phyloP scores from a whole-genome alignment of 2,888 invertebrate genomes.

The Parasteatoda lunata region DNA sequence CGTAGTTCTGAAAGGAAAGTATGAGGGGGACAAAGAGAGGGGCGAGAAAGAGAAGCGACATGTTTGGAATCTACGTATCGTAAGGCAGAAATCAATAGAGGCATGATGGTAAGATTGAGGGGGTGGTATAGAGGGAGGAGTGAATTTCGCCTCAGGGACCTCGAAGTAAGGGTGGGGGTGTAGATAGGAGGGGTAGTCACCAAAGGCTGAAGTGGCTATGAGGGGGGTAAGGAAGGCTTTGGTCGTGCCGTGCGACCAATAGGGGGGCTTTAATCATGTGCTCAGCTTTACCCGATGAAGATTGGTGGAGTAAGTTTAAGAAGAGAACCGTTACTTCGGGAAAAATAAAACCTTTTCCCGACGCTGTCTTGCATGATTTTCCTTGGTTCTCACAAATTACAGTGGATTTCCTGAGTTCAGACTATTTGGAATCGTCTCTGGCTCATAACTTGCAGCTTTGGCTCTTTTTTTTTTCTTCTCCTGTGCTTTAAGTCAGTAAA shows the following conservation, averaged over 20 bases:
- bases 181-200: conserved; percentile 7
- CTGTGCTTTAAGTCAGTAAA: not conserved
- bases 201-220: not conserved
- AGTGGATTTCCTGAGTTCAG: conserved; percentile 32
- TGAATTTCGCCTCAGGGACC: conserved; percentile 45
- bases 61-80: conserved; percentile 58
- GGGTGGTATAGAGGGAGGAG: conserved; percentile 37
- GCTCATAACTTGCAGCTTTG: conserved; percentile 47
- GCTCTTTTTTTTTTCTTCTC: conserved; percentile 25
- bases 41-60: conserved; percentile 49
- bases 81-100: conserved; percentile 57
- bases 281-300: conserved; percentile 58
- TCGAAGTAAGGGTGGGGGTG: conserved; percentile 15
- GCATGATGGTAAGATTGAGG: conserved; percentile 45
- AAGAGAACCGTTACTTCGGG: conserved; percentile 38
- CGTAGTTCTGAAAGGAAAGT: conserved; percentile 4
- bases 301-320: conserved; percentile 43
- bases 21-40: not conserved
- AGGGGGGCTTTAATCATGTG: conserved; percentile 65
- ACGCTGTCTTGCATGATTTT: conserved; percentile 55
- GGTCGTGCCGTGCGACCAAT: conserved; percentile 56
- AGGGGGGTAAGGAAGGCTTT: conserved; percentile 43
- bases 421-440: conserved; percentile 35
- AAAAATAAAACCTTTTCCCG: conserved; percentile 27
- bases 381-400: conserved; percentile 64